These are phyloP conservation scores for Achlya flavicornis DNA, from an alignment of 2,888 invertebrate genomes.

Conservation along the genomic window DNA sequence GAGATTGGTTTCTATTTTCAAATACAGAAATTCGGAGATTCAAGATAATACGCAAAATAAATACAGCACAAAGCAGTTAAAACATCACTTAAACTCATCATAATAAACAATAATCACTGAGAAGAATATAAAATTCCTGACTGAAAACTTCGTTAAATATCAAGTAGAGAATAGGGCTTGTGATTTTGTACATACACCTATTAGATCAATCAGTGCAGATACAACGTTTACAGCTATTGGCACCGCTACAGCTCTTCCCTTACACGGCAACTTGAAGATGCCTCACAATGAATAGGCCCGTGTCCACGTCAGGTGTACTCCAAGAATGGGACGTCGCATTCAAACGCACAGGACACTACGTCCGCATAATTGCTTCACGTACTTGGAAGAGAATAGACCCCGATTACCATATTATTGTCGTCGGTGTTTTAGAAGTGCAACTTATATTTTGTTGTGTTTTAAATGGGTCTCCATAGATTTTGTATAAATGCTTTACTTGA, in stretches of 20 bases:
- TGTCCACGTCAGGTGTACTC: constrained; percentile 49
- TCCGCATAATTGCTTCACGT: constrained; percentile 63
- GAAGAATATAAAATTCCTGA: no score
- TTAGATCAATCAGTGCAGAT: not conserved
- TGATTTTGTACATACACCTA: no score
- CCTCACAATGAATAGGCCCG: constrained; percentile 32
- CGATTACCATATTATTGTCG: constrained; percentile 57
- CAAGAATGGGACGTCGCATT: constrained; percentile 37
- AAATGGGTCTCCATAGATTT: constrained; percentile 14
- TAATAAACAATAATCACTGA: no score
- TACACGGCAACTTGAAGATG: constrained; percentile 20
- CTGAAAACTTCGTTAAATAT: no score
- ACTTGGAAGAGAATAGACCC: constrained; percentile 52
- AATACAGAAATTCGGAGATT: no score
- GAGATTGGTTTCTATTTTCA: no score
- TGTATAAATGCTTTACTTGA: not conserved
- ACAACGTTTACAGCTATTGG: not conserved
- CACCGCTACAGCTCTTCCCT: constrained; percentile 20
- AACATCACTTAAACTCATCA: no score
- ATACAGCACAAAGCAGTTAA: no score
- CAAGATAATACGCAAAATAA: no score
- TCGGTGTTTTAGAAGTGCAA: constrained; percentile 25
- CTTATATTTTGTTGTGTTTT: constrained; percentile 3
- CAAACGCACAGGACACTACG: constrained; percentile 38
- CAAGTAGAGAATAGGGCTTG: no score